Base-by-base conservation (phyloP, 2,113 vertebrate species). In the Echinops telfairi region DNA sequence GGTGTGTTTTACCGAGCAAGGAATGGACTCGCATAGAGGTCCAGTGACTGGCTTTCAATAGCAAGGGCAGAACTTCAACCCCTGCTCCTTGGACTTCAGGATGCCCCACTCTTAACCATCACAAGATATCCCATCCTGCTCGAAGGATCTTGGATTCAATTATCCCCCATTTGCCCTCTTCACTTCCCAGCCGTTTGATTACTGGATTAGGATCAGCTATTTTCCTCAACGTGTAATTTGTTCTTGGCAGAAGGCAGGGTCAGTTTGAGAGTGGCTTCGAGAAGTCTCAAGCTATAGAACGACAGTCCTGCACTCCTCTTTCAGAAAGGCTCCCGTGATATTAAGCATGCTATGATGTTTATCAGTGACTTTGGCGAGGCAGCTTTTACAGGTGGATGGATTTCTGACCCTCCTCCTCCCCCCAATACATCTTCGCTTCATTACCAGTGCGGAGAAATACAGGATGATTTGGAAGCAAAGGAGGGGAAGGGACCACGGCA, bases 391-490 rank as follows among this genome's bases (percentile, higher is more conserved):
- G 96, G 64, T 86, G 92, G 86, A 76, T 36, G 64, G 94, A 73
- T 88, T 95, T 96, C 89, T 94, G 94, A 53, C 47, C 47, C 47
- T 14, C 12, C 47, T 53, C 47, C 47, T 53, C 84, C 86, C 68
- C 94, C 92, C 1, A 0, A n/a, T 86, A 89, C 40, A 75, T 89
- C 92, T 85, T 43, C 64, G 86, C 94, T 95, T 94, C 91, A 95
- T 97, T 96, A 95, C 87, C 93, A 16, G 93, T 79, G 94, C 96
- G 95, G 96, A 97, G 96, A 97, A 96, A 96, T 86, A 76, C 31
- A 81, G 87, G 94, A 90, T 0, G 6, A 95, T 96, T 96, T 71
- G 80, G 95, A 91, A 95, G 94, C 89, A 82, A 96, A 95, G 90
- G 78, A 53, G 31, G 29, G 83, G 93, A 75, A 60, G 29, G 80